These are phyloP conservation scores for Hippasteria phrygiana DNA, from an alignment of 53 echinoderm and acorn worm species.

Conservation along the genomic window DNA sequence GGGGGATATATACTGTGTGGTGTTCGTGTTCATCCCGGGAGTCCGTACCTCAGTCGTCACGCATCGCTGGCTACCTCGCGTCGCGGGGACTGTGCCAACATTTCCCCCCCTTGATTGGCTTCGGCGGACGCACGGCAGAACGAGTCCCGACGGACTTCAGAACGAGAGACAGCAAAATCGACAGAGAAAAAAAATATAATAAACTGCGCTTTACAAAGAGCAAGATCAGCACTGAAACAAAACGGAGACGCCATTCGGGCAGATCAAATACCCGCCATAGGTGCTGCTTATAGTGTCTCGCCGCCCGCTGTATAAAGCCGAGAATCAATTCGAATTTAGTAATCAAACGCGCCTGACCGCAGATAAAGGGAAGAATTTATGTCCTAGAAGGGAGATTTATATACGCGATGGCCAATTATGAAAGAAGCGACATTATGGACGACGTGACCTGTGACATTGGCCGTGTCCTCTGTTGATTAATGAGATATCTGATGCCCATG, in stretches of 20 bases:
- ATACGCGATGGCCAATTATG: neutral
- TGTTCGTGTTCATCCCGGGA: conserved; percentile 6
- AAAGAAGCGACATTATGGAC: neutral
- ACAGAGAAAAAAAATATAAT: neutral
- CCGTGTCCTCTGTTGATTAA: neutral
- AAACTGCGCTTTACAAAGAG: neutral
- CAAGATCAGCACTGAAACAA: neutral
- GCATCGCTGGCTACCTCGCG: conserved; percentile 53
- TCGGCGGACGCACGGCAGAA: conserved; percentile 19
- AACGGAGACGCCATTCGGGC: conserved; percentile 25
- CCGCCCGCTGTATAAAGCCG: neutral
- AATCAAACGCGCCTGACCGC: neutral
- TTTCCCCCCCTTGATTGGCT: conserved; percentile 57
- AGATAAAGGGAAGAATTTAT: neutral
- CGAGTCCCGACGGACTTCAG: conserved; percentile 14
- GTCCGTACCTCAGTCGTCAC: conserved; percentile 23
- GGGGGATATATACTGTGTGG: neutral
- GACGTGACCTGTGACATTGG: neutral
- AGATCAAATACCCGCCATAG: conserved; percentile 28
- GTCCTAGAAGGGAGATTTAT: neutral
- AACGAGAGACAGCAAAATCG: neutral
- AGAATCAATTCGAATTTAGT: conserved; percentile 46
- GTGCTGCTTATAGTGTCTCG: conserved; percentile 11
- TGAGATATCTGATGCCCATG: too few relatives aligned
- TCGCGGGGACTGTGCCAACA: conserved; percentile 43